These are phyloP conservation scores for Erebia aethiops DNA, from an alignment of 2,888 invertebrate genomes.

Conservation along the genomic window DNA sequence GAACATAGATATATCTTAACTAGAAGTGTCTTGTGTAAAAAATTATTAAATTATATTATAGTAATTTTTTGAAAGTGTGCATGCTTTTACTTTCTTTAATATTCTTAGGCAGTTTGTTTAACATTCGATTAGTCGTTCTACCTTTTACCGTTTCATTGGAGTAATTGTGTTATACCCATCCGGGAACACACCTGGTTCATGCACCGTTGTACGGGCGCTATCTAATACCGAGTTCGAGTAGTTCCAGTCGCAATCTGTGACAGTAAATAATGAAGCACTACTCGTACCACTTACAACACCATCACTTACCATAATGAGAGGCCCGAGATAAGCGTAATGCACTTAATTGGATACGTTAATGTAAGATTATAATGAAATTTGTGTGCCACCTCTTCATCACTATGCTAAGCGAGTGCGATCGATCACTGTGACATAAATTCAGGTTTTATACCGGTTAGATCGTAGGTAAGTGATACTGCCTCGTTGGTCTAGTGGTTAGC, in stretches of 20 bases:
- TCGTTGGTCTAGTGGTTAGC: too few relatives aligned
- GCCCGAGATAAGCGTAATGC: slow-evolving; percentile 68
- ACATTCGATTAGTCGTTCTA: too few relatives aligned
- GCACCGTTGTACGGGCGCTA: slow-evolving; percentile 8
- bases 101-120: too few relatives aligned
- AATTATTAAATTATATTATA: too few relatives aligned
- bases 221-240: slow-evolving; percentile 18
- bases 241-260: slow-evolving; percentile 46
- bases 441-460: slow-evolving; percentile 12
- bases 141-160: too few relatives aligned
- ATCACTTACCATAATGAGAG: slow-evolving; percentile 70
- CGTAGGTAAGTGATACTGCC: neutral
- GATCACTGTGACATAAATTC: slow-evolving; percentile 33
- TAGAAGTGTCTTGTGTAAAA: too few relatives aligned
- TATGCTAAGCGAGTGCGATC: slow-evolving; percentile 38
- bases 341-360: slow-evolving; percentile 68
- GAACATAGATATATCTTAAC: too few relatives aligned
- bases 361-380: slow-evolving; percentile 48
- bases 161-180: too few relatives aligned
- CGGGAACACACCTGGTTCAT: neutral
- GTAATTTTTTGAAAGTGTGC: too few relatives aligned
- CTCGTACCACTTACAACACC: slow-evolving; percentile 65
- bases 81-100: too few relatives aligned
- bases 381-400: slow-evolving; percentile 37
- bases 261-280: slow-evolving; percentile 70